phyloP scores from a whole-genome alignment of 2,113 vertebrate genomes.

The Siphamia tubifer region DNA sequence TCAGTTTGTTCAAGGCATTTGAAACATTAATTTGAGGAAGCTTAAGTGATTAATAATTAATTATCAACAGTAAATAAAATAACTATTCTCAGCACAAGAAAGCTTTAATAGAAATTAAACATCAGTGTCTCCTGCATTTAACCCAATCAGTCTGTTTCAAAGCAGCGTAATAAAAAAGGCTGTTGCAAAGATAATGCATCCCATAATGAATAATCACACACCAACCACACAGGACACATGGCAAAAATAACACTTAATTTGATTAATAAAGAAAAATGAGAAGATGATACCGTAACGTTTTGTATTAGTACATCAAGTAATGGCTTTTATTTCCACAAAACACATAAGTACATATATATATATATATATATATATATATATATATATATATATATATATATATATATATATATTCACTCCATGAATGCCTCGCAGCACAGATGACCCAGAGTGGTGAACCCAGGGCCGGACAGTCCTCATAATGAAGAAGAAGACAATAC shows the following conservation, averaged over 20 bases:
- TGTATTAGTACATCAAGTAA: slow-evolving; percentile 33
- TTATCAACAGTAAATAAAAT: slow-evolving; percentile 23
- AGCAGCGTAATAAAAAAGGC: slow-evolving; percentile 37
- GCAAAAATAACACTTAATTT: slow-evolving; percentile 35
- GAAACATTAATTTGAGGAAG: background rate
- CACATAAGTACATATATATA: too few species aligned
- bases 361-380: too few species aligned
- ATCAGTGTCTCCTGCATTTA: slow-evolving; percentile 9
- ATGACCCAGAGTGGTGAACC: too few species aligned
- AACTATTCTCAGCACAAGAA: slow-evolving; percentile 11
- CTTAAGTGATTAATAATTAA: slow-evolving; percentile 29
- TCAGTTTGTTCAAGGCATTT: background rate
- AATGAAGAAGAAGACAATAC: too few species aligned
- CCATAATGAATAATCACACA: slow-evolving; percentile 43
- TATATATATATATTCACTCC: too few species aligned
- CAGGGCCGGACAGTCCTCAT: too few species aligned
- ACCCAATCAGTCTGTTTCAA: slow-evolving; percentile 46
- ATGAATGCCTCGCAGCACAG: too few species aligned
- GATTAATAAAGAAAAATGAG: slow-evolving; percentile 47
- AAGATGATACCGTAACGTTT: slow-evolving; percentile 23
- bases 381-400: too few species aligned
- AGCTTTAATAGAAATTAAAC: slow-evolving; percentile 38
- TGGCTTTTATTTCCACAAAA: slow-evolving; percentile 35
- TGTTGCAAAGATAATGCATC: slow-evolving; percentile 20
- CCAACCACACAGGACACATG: slow-evolving; percentile 36